phyloP scores from a whole-genome alignment of 2,888 invertebrate genomes.

The Zygogramma bicolorata region DNA sequence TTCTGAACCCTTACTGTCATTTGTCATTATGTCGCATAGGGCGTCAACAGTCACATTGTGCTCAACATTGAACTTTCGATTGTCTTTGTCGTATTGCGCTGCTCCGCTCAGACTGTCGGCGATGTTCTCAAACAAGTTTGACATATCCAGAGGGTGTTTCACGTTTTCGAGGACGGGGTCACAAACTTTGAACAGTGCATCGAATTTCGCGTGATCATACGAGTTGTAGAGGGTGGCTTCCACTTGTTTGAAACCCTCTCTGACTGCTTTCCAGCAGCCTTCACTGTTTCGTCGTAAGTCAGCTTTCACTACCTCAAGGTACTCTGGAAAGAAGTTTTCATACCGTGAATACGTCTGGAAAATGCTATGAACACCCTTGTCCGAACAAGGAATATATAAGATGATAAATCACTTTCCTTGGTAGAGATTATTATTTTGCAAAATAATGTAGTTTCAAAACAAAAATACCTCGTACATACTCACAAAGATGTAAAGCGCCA shows the following conservation, averaged over 20 bases:
- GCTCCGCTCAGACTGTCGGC: constrained; percentile 89
- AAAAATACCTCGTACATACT: no score
- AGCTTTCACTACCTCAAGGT: constrained; percentile 83
- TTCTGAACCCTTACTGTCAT: constrained; percentile 71
- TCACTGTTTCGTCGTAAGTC: constrained; percentile 78
- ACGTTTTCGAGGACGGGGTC: constrained; percentile 75
- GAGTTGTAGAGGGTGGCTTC: neutral
- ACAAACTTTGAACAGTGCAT: constrained; percentile 82
- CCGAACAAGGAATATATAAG: no score
- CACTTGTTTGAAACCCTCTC: neutral
- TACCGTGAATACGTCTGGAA: no score
- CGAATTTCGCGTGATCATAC: constrained; percentile 68
- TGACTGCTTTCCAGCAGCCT: constrained; percentile 76
- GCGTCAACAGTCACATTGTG: constrained; percentile 72
- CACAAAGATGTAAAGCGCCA: no score
- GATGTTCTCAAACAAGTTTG: constrained; percentile 83
- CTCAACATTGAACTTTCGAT: constrained; percentile 71
- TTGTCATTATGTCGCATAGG: constrained; percentile 81
- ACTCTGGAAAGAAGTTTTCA: constrained; percentile 75
- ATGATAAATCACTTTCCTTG: no score
- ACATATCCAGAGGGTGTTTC: constrained; percentile 74
- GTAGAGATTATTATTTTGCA: no score
- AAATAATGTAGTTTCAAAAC: no score
- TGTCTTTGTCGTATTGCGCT: constrained; percentile 92
- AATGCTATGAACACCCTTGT: no score